Base-by-base conservation (phyloP, 2,113 vertebrate genomes). In the Tragulus kanchil region DNA sequence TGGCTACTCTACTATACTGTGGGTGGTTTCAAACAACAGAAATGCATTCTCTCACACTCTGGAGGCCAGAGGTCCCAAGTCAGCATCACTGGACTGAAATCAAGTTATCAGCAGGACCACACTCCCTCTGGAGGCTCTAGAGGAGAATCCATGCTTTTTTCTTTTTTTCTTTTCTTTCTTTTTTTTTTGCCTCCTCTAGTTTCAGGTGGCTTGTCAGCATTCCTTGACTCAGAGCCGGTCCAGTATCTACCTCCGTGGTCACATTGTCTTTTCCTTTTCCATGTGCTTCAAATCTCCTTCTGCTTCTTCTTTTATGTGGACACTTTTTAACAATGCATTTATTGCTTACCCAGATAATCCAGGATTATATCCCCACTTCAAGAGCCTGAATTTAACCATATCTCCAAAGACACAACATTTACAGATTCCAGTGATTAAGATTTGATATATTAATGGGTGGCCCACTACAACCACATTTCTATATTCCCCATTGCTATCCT, bases 401-500 rank as follows among this genome's bases (percentile, higher is more conserved):
- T 61, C 77, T 71, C 48, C 42, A 94, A 65, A 94, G n/a, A 83
- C 28, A 59, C 8, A 69, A 45, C 25, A 91, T 36, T 75, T 77
- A 69, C 12, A 78, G 28, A 2, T 61, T 69, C 77, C 36, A 92
- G 78, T n/a, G 25, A 42, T 59, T 82, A 77, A 82, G n/a, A 69
- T 16, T 14, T 62, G 61, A 45, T 36, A 48, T 21, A 73, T 73
- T 71, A 45, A 45, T 61, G 58, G 2, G 11, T 13, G n/a, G 50
- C 19, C 58, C 48, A 15, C 16, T 88, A 84, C 12, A 64, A 85
- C 26, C 79, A 85, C n/a, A 90, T 93, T 95, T 86, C 81, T 45
- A 77, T 42, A 61, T 82, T 82, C 85, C 79, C n/a, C 50, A 12
- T 31, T 85, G 85, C 82, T 73, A 48, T 67, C 59, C 17, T 42